Conservation (phyloP, 2,797 vertebrate genomes). For the Siniperca undulata region DNA sequence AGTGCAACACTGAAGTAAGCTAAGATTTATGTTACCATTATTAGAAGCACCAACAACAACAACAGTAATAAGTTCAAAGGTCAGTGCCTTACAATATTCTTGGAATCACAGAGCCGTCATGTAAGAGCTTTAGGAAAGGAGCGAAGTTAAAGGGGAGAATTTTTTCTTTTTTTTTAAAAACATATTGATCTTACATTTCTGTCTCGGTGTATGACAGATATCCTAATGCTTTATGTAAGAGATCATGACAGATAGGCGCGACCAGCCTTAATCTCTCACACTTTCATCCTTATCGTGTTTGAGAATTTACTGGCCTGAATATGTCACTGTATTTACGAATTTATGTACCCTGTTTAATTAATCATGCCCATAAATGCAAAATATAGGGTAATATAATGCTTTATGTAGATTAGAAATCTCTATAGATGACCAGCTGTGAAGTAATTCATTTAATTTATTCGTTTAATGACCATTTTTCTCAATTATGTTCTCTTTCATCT, state of each 20-base stretch:
- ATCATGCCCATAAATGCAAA: constrained; percentile 25
- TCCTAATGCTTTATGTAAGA: constrained; percentile 22
- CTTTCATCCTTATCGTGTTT: constrained; percentile 60
- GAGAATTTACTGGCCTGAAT: constrained; percentile 62
- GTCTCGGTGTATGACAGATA: constrained; percentile 40
- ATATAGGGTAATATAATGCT: constrained; percentile 16
- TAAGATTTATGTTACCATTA: constrained; percentile 41
- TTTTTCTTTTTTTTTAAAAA: constrained; percentile 21
- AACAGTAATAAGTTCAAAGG: constrained; percentile 26
- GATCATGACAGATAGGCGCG: constrained; percentile 35
- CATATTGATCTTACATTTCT: constrained; percentile 46
- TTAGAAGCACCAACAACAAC: constrained; percentile 28
- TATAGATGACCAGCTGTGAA: constrained; percentile 14
- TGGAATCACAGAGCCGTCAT: constrained; percentile 31
- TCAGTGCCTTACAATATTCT: constrained; percentile 38
- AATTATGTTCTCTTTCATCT: constrained; percentile 14
- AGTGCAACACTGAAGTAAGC: constrained; percentile 2
- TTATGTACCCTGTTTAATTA: constrained; percentile 32
- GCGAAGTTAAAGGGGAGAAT: constrained; percentile 10
- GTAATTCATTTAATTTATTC: constrained; percentile 18
- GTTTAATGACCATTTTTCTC: constrained; percentile 28
- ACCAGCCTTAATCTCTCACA: constrained; percentile 54
- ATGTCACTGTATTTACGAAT: constrained; percentile 53
- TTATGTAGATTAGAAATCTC: constrained; percentile 14
- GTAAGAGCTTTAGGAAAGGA: constrained; percentile 23